Evolutionary conservation across 2,888 invertebrate species (phyloP).

Genomic region (Cephalotes varians): DNA sequence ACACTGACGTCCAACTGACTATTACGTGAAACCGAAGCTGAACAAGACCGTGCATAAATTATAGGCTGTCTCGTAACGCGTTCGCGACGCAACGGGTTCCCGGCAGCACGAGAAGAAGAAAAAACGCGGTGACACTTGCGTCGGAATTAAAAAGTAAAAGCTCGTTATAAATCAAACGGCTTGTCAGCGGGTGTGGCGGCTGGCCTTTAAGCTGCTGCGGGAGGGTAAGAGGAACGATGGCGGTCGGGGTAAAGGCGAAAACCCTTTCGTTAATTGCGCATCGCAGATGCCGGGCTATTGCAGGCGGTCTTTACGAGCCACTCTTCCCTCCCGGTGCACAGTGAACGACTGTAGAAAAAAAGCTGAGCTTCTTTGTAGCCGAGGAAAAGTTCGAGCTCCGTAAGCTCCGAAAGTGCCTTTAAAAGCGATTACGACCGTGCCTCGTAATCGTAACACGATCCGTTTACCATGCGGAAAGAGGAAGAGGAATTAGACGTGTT

Average conservation of each 20-base stretch:
- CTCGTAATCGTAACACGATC: conserved; percentile 65
- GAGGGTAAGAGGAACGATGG: conserved; percentile 58
- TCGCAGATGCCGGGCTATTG: conserved; percentile 82
- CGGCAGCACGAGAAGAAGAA: conserved; percentile 32
- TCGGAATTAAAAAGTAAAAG: conserved; percentile 79
- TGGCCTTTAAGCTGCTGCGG: conserved; percentile 68
- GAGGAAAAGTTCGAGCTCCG: conserved; percentile 43
- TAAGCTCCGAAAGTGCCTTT: conserved; percentile 59
- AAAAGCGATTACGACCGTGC: conserved; percentile 60
- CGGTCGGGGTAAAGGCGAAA: conserved; percentile 72
- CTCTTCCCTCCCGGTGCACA: conserved; percentile 62
- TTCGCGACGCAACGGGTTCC: conserved; percentile 40
- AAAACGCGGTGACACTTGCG: conserved; percentile 73
- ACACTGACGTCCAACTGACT: conserved; percentile 19
- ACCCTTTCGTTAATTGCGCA: conserved; percentile 85
- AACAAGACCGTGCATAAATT: conserved; percentile 51
- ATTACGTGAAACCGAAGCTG: conserved; percentile 31
- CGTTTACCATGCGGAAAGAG: conserved; percentile 46
- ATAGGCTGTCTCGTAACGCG: conserved; percentile 32
- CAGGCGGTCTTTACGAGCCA: conserved; percentile 79
- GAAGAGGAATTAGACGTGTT: conserved; percentile 50
- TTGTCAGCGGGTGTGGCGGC: conserved; percentile 79
- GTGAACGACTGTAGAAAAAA: conserved; percentile 53
- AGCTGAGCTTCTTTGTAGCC: conserved; percentile 56
- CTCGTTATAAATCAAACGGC: conserved; percentile 81